A percentile compares a stretch with the other conserved stretches of the same genome.
These are phyloP conservation scores for Helicoverpa zea DNA, from an alignment of 1,140 invertebrate species.

Conservation along the genomic window DNA sequence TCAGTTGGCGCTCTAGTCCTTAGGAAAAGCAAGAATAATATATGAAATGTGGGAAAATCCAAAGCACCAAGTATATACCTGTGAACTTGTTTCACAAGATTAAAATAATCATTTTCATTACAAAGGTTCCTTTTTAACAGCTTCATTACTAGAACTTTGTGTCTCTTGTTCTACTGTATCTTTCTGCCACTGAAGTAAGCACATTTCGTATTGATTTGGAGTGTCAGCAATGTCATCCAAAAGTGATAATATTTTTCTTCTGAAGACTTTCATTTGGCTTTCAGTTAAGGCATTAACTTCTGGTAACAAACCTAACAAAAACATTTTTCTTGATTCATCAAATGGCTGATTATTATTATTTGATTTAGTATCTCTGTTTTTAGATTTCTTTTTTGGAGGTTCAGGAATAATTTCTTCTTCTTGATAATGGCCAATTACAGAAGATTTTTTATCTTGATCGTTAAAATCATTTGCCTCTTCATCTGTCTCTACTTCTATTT, in stretches of 20 bases:
- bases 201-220: conserved; percentile 39
- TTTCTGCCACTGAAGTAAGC: conserved; percentile 44
- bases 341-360: background rate
- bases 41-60: no score
- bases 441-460: conserved; percentile 21
- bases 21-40: background rate
- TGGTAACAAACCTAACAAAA: conserved; percentile 57
- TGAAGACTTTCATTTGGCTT: conserved; percentile 54
- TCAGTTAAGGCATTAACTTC: conserved; percentile 51
- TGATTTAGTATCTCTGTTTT: background rate
- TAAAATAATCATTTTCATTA: background rate
- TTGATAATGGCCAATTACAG: conserved; percentile 31
- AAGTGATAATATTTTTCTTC: conserved; percentile 52
- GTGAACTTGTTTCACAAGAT: background rate
- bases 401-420: conserved; percentile 43
- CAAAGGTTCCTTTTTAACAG: conserved; percentile 43
- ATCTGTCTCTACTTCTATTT: conserved; percentile 42
- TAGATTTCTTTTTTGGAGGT: conserved; percentile 45
- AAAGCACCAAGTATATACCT: background rate
- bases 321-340: conserved; percentile 56
- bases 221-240: conserved; percentile 50
- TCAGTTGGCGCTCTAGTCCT: conserved; percentile 10
- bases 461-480: conserved; percentile 41
- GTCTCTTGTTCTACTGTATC: conserved; percentile 5
- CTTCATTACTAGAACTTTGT: conserved; percentile 20